phyloP scores from a whole-genome alignment of 2,113 vertebrate species.

The Rhinogobius similis region DNA sequence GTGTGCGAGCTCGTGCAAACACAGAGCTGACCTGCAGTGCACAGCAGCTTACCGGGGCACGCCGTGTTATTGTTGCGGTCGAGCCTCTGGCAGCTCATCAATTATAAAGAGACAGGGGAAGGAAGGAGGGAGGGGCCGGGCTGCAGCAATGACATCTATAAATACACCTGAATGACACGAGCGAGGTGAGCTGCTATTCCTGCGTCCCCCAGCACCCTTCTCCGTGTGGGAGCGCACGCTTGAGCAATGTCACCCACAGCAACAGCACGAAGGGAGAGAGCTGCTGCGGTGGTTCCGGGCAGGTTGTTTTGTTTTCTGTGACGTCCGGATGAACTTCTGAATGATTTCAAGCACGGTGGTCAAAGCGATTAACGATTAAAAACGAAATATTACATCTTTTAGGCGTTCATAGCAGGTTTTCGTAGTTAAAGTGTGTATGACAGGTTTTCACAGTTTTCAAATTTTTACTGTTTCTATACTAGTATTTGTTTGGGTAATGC shows the following conservation, averaged over 20 bases:
- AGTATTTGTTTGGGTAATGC: no score
- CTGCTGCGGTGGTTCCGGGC: background rate
- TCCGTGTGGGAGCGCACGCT: constrained; percentile 12
- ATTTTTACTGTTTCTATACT: no score
- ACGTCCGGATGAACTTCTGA: background rate
- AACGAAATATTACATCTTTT: no score
- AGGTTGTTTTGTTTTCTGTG: background rate
- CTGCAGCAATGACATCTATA: constrained; percentile 63
- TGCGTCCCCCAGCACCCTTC: constrained; percentile 22
- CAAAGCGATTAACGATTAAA: no score
- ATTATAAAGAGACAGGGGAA: constrained; percentile 66
- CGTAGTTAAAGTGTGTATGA: no score
- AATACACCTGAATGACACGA: constrained; percentile 67
- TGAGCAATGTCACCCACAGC: constrained; percentile 46
- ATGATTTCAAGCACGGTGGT: no score
- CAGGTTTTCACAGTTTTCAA: no score
- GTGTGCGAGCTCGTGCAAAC: constrained; percentile 20
- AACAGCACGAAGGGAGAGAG: background rate
- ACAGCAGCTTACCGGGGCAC: constrained; percentile 50
- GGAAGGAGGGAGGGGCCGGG: constrained; percentile 59
- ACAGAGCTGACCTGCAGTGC: constrained; percentile 40
- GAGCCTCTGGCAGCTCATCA: constrained; percentile 65
- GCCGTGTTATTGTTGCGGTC: constrained; percentile 25
- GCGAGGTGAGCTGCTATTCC: constrained; percentile 61
- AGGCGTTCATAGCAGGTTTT: no score